Percentiles rank a stretch among this genome's conserved stretches.
These are phyloP conservation scores for Willowsia nigromaculata DNA, from an alignment of 2,888 invertebrate genomes.

Conservation along the genomic window DNA sequence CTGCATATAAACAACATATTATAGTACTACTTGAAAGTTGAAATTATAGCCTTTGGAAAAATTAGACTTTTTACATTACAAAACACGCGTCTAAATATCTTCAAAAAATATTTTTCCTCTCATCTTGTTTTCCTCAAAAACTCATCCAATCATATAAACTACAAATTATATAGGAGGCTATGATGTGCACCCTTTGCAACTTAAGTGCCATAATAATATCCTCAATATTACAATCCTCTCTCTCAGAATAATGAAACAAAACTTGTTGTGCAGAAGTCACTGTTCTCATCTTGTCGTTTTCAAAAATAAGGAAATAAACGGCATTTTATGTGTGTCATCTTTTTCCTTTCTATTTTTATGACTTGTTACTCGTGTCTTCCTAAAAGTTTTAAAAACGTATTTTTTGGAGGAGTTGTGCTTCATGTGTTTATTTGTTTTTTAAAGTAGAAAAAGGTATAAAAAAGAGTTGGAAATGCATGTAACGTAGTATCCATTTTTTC, in stretches of 20 bases:
- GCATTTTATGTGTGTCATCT: conserved; percentile 7
- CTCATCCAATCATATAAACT: neutral
- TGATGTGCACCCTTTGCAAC: conserved; percentile 27
- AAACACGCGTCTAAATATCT: no score
- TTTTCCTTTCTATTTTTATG: conserved; percentile 29
- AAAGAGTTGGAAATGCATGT: neutral
- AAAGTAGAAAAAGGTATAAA: neutral
- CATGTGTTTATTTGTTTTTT: neutral
- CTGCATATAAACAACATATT: no score
- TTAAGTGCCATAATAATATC: conserved; percentile 54
- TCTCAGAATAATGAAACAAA: neutral
- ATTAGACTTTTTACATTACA: no score
- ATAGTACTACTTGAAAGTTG: no score
- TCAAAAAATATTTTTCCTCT: neutral
- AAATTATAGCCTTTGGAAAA: no score
- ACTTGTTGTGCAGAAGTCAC: conserved; percentile 34
- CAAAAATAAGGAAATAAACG: neutral
- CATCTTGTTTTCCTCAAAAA: neutral
- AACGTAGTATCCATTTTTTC: neutral
- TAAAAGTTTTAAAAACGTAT: neutral
- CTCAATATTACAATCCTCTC: neutral
- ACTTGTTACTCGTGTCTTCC: conserved; percentile 21
- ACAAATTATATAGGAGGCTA: neutral
- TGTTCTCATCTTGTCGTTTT: conserved; percentile 43
- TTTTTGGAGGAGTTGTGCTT: neutral